Evolutionary conservation across 2,888 invertebrate genomes (phyloP), one percentile per base, ranked within the genome.

Genomic region (Bellardia bayeri): DNA sequence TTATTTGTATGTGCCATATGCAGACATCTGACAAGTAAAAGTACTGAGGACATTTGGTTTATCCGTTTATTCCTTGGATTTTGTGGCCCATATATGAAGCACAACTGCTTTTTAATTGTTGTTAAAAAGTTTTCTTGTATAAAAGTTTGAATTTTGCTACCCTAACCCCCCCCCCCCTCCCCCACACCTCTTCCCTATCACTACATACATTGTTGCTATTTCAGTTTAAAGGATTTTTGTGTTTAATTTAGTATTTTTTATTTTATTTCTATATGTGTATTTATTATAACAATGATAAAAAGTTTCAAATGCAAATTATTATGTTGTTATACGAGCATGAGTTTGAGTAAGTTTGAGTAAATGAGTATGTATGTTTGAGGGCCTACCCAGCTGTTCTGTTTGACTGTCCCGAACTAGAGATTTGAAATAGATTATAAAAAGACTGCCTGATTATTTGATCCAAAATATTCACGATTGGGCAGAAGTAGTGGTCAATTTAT

Each of bases 91-190:
- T 74, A 80, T 85, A 69, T 16, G 75, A 75, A 78, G 75, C 80
- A 81, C 85, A 85, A 85, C 68, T 85, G 85, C 80, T 81, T 85
- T 81, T 85, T 85, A 85, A 85, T 81, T 81, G 80, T 81, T 85
- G 80, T 75, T 85, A 56, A 81, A 85, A 85, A 81, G 75, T 85
- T 85, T 75, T 76, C 80, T 75, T 81, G 33, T 30, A n/a, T n/a
- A 63, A 81, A 85, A 85, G 69, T 63, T 82, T 42, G 11, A 23
- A 58, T 69, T 61, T 33, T 64, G 45, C 63, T 58, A 37, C 6
- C 9, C 8, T 45, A 9, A 9, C 42, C 3, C 13, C 45, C 9
- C 11, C 13, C 2, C 13, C 45, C 14, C 58, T 63, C 37, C 45
- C 54, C 42, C 37, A 2, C n/a, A n/a, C n/a, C n/a, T n/a, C n/a